These are phyloP conservation scores for Leptogaster cylindrica DNA, from an alignment of 2,888 invertebrate species.

Conservation along the genomic window DNA sequence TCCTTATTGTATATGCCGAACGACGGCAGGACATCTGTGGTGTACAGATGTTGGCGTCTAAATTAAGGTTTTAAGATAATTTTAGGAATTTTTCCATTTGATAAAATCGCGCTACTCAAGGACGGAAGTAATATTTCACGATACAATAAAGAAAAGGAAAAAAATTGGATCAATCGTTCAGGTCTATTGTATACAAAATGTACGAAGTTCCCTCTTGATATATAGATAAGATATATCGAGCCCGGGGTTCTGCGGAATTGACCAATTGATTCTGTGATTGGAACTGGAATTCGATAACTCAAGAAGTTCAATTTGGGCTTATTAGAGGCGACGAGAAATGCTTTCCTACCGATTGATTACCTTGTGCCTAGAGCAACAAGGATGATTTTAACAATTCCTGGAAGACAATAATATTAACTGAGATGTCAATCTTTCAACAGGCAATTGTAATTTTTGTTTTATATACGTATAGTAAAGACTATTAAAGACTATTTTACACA, in stretches of 20 bases:
- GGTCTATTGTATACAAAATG: too few relatives aligned
- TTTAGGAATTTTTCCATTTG: slow-evolving; percentile 19
- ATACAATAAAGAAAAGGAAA: slow-evolving; percentile 17
- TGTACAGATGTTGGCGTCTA: too few relatives aligned
- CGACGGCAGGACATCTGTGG: too few relatives aligned
- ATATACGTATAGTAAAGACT: too few relatives aligned
- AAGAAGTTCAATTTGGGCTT: slow-evolving; percentile 36
- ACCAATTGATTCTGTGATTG: slow-evolving; percentile 39
- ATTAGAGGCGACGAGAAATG: slow-evolving; percentile 26
- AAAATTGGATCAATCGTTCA: slow-evolving; percentile 35
- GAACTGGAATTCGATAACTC: slow-evolving; percentile 38
- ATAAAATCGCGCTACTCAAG: slow-evolving; percentile 23
- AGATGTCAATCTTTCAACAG: too few relatives aligned
- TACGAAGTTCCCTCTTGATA: not conserved
- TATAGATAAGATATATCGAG: slow-evolving; percentile 26
- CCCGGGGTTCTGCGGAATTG: slow-evolving; percentile 32
- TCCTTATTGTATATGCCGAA: slow-evolving; percentile 2
- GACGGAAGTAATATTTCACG: slow-evolving; percentile 26
- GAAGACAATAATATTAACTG: too few relatives aligned
- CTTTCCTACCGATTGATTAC: slow-evolving; percentile 16
- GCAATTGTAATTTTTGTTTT: too few relatives aligned
- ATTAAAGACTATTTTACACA: too few relatives aligned
- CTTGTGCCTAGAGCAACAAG: slow-evolving; percentile 8
- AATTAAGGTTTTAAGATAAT: too few relatives aligned
- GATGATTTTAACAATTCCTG: too few relatives aligned